Evolutionary conservation across 92 coral and sea anemone species (phyloP).

Genomic region (Virgularia gustaviana): DNA sequence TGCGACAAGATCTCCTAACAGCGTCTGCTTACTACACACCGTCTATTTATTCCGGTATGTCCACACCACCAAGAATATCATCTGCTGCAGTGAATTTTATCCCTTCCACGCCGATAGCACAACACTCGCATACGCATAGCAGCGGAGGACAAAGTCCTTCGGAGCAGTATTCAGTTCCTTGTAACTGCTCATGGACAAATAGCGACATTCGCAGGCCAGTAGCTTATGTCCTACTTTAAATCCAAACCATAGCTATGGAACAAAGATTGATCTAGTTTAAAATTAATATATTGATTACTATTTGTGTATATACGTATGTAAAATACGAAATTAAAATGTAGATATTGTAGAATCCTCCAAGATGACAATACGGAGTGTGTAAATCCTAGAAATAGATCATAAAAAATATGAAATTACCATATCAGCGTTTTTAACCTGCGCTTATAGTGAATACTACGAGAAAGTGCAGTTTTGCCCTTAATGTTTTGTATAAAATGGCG

Average conservation of each 20-base stretch:
- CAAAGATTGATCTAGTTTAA: not conserved
- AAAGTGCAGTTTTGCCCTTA: too few species aligned
- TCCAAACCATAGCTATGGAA: conserved; percentile 6
- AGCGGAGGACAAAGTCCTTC: conserved; percentile 67
- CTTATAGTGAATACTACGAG: too few species aligned
- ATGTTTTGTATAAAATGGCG: too few species aligned
- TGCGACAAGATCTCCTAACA: conserved; percentile 80
- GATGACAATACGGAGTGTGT: too few species aligned
- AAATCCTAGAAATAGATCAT: too few species aligned
- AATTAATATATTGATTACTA: not conserved
- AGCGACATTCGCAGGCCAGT: conserved; percentile 89
- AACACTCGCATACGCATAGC: conserved; percentile 82
- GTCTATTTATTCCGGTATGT: conserved; percentile 65
- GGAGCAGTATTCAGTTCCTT: conserved; percentile 93
- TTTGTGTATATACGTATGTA: conserved; percentile 9
- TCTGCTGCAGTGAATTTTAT: conserved; percentile 67
- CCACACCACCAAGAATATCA: conserved; percentile 65
- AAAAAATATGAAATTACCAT: too few species aligned
- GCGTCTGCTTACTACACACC: conserved; percentile 73
- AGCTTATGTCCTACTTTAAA: conserved; percentile 84
- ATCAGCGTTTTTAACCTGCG: too few species aligned
- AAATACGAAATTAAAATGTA: conserved; percentile 31
- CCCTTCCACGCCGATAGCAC: conserved; percentile 67
- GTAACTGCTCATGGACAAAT: conserved; percentile 90
- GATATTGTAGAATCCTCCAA: not conserved